Evolutionary conservation across 2,113 vertebrate species (phyloP).

Genomic region (Rhinolophus ferrumequinum): DNA sequence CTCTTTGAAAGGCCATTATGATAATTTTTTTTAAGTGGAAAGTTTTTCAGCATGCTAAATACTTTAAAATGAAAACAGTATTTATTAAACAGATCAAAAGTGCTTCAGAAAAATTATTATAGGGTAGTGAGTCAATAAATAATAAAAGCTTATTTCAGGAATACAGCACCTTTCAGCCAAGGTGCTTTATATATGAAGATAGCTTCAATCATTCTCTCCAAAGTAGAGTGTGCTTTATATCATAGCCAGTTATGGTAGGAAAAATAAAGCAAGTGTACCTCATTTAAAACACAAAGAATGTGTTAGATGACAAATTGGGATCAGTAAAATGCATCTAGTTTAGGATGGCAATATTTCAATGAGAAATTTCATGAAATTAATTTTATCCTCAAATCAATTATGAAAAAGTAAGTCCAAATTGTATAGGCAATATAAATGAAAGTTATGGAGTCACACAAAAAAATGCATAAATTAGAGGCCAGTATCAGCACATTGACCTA

Average conservation of each 20-base stretch:
- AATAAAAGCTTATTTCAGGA: constrained; percentile 54
- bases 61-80: constrained; percentile 65
- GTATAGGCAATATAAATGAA: not conserved
- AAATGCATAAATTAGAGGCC: not conserved
- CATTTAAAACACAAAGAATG: constrained; percentile 14
- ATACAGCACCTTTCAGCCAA: constrained; percentile 31
- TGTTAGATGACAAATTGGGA: constrained; percentile 42
- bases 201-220: constrained; percentile 30
- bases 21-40: constrained; percentile 62
- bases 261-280: constrained; percentile 40
- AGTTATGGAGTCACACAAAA: not conserved
- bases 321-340: constrained; percentile 31
- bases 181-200: constrained; percentile 43
- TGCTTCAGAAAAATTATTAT: constrained; percentile 59
- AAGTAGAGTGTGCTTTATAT: not conserved
- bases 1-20: constrained; percentile 48
- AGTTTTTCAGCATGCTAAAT: constrained; percentile 49
- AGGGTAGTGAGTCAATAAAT: constrained; percentile 57
- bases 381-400: constrained; percentile 50
- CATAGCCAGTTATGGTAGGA: not conserved
- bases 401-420: constrained; percentile 11
- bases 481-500: not conserved
- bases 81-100: constrained; percentile 65
- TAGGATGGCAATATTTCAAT: not conserved
- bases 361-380: constrained; percentile 60